Percentiles rank a stretch among this genome's conserved stretches.
phyloP scores from a whole-genome alignment of 1,140 invertebrate genomes.

The Maniola jurtina region DNA sequence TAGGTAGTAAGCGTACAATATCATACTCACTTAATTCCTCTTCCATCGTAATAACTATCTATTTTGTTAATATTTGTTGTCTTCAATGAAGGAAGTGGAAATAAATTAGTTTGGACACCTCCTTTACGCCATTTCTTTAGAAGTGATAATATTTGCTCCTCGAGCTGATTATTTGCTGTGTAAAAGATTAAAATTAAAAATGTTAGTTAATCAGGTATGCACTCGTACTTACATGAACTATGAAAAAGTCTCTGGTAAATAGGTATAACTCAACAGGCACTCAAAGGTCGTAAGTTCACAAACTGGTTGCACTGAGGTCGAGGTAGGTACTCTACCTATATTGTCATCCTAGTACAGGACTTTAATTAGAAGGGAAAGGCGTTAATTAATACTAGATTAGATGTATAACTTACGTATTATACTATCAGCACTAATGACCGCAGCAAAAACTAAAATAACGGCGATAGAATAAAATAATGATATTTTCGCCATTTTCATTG shows the following conservation, averaged over 20 bases:
- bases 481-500: background rate
- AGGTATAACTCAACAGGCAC: too few relatives aligned
- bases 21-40: constrained; percentile 31
- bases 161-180: constrained; percentile 35
- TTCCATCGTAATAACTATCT: constrained; percentile 32
- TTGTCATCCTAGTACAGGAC: too few relatives aligned
- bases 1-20: too few relatives aligned
- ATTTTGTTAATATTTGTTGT: constrained; percentile 27
- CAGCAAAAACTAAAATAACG: background rate
- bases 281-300: too few relatives aligned
- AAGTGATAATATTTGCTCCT: constrained; percentile 34
- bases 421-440: background rate
- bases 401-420: constrained; percentile 9
- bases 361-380: too few relatives aligned
- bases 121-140: constrained; percentile 39
- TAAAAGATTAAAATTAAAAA: background rate
- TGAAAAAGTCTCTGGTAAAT: too few relatives aligned
- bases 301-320: too few relatives aligned
- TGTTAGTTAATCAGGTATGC: too few relatives aligned
- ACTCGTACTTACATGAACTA: too few relatives aligned
- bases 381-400: too few relatives aligned
- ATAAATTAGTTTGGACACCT: constrained; percentile 14
- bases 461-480: background rate
- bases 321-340: too few relatives aligned
- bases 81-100: constrained; percentile 37